Percentiles rank a stretch among this genome's conserved stretches.
Conservation (phyloP, 1,140 invertebrate genomes). For the Philotrypesis tridentata region DNA sequence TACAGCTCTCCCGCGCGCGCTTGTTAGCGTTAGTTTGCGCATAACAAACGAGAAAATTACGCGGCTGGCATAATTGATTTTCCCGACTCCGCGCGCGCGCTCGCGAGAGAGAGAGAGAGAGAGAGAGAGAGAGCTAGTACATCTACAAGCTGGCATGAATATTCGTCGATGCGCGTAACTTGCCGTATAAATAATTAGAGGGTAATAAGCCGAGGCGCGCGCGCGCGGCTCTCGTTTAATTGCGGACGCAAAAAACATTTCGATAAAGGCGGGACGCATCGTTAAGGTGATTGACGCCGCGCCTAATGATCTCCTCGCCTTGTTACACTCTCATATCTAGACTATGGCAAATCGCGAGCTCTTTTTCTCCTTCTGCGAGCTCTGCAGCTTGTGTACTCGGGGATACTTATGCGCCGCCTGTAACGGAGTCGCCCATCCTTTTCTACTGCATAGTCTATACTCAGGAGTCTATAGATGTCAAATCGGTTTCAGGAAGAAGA, state of each 20-base stretch:
- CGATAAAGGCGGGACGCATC: slow-evolving; percentile 28
- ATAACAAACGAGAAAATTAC: background rate
- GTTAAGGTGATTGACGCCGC: slow-evolving; percentile 15
- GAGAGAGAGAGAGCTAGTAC: no score
- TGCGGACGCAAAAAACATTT: slow-evolving; percentile 26
- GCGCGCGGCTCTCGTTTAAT: background rate
- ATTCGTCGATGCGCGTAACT: slow-evolving; percentile 15
- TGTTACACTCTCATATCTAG: background rate
- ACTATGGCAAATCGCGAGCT: no score
- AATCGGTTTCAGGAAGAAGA: no score
- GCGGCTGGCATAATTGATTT: slow-evolving; percentile 34
- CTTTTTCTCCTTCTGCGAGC: no score
- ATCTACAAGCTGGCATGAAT: slow-evolving; percentile 34
- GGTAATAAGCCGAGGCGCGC: slow-evolving; percentile 10
- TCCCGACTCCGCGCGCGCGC: no score
- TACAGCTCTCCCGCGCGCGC: background rate
- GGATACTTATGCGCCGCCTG: no score
- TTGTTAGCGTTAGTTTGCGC: slow-evolving; percentile 25
- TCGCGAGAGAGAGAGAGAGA: no score
- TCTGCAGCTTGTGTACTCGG: no score
- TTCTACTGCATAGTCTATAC: no score
- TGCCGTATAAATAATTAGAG: slow-evolving; percentile 28
- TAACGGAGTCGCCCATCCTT: no score
- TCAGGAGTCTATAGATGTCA: no score
- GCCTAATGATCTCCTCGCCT: background rate